phyloP scores from a whole-genome alignment of 2,888 invertebrate genomes.

The Epistrophella euchroma region DNA sequence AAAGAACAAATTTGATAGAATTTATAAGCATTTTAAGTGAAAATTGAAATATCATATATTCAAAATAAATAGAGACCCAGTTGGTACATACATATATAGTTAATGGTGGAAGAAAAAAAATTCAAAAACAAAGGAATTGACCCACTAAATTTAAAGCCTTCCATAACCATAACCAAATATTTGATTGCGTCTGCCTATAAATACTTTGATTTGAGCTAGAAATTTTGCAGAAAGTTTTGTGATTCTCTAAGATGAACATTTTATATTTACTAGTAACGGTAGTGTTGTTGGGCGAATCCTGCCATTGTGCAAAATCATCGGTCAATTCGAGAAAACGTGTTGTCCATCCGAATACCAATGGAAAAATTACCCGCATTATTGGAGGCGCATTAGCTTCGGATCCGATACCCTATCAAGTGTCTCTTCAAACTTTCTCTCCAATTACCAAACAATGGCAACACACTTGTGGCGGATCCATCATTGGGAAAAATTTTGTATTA shows the following conservation, averaged over 20 bases:
- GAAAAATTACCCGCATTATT: slow-evolving; percentile 78
- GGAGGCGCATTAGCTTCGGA: slow-evolving; percentile 78
- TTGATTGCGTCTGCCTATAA: not conserved
- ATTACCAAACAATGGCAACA: slow-evolving; percentile 79
- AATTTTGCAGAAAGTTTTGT: slow-evolving; percentile 48
- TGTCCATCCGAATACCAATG: not conserved
- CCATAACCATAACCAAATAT: not conserved
- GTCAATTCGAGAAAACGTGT: not conserved
- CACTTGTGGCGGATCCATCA: slow-evolving; percentile 82
- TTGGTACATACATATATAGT: not conserved
- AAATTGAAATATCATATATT: slow-evolving; percentile 8
- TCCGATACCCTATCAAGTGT: slow-evolving; percentile 82
- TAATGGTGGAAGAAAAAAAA: slow-evolving; percentile 4
- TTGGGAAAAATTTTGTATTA: slow-evolving; percentile 80
- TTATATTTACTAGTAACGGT: not conserved
- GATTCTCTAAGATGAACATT: slow-evolving; percentile 21
- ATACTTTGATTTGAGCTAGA: not conserved
- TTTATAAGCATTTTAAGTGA: slow-evolving; percentile 8
- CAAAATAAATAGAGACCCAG: not conserved
- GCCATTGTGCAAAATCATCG: not conserved
- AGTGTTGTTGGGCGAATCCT: not conserved
- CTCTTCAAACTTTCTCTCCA: slow-evolving; percentile 79
- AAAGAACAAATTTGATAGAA: slow-evolving; percentile 23
- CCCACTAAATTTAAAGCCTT: slow-evolving; percentile 8
- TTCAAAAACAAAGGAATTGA: slow-evolving; percentile 13